Evolutionary conservation across 1,140 invertebrate genomes (phyloP).

Genomic region (Dolichoris vasculosae): DNA sequence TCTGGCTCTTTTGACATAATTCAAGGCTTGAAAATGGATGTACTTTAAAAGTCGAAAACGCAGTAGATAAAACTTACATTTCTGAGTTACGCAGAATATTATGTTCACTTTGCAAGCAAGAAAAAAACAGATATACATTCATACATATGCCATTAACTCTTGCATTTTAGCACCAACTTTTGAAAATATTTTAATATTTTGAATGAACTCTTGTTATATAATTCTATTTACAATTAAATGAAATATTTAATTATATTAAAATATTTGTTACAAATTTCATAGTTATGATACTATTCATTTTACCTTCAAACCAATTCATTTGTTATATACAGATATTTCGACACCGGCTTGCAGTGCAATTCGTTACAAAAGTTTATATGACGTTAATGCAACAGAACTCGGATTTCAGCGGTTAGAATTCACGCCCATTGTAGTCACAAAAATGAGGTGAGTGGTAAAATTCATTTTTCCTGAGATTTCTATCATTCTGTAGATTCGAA

Average conservation of each 20-base stretch:
- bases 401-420: slow-evolving; percentile 71
- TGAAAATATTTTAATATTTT: background rate
- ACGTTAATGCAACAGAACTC: slow-evolving; percentile 68
- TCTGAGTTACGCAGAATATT: background rate
- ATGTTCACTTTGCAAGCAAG: background rate
- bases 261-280: background rate
- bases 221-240: background rate
- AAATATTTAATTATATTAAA: background rate
- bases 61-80: background rate
- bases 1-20: too few species aligned
- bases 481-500: background rate
- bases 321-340: slow-evolving; percentile 60
- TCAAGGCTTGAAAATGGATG: background rate
- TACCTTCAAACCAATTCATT: background rate
- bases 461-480: background rate
- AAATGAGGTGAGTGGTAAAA: slow-evolving; percentile 69
- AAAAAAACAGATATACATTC: background rate
- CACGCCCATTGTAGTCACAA: slow-evolving; percentile 72
- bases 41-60: background rate
- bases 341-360: slow-evolving; percentile 66
- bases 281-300: background rate
- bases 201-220: background rate
- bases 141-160: background rate
- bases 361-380: slow-evolving; percentile 70
- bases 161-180: background rate